Evolutionary conservation across 2,888 invertebrate genomes (phyloP).

Genomic region (Heliconius charithonia): DNA sequence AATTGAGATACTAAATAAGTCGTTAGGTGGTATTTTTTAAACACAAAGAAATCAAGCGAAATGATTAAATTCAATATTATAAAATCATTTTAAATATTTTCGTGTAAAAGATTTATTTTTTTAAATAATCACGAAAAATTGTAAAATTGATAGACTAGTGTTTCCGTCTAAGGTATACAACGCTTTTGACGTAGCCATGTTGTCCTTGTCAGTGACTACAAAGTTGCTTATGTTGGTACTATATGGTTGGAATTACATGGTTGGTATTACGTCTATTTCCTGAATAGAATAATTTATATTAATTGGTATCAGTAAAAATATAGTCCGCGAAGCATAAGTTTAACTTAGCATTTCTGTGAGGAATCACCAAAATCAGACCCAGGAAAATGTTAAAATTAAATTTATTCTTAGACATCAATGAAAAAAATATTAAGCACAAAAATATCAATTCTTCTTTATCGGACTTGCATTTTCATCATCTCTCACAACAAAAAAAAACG

Average conservation of each 20-base stretch:
- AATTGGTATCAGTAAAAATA: no score
- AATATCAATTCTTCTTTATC: no score
- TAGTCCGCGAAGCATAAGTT: no score
- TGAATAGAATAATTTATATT: neutral
- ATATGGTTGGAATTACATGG: neutral
- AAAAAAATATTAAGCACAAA: no score
- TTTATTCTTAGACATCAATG: no score
- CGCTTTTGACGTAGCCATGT: conserved; percentile 9
- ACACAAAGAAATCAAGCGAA: neutral
- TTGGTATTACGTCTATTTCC: conserved; percentile 6
- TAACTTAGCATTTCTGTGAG: no score
- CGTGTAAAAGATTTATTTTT: neutral
- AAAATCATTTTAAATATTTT: neutral
- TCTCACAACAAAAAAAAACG: no score
- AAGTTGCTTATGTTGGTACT: conserved; percentile 13
- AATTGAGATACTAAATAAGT: conserved; percentile 3
- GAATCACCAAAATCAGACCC: no score
- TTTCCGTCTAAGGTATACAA: neutral
- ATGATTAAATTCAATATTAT: neutral
- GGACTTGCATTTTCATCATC: no score
- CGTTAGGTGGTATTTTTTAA: neutral
- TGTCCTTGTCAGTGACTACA: neutral
- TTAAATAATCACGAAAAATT: neutral
- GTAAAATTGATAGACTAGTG: neutral
- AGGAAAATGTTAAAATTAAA: no score